These are phyloP conservation scores for Orthosia gothica DNA, from an alignment of 2,888 invertebrate genomes.

Conservation along the genomic window DNA sequence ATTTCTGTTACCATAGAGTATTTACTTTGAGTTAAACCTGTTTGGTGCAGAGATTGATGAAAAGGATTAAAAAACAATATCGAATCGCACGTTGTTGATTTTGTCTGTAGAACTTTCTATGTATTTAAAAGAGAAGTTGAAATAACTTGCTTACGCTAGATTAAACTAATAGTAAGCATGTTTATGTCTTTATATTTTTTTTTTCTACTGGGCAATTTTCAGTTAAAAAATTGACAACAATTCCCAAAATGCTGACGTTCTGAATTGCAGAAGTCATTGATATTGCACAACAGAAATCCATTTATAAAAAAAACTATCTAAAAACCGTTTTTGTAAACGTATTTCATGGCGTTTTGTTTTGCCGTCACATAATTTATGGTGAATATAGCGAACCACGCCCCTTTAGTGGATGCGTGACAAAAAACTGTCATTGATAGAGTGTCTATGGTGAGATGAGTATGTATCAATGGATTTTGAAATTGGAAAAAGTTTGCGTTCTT, in stretches of 20 bases:
- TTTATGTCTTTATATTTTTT: no score
- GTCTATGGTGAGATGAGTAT: conserved; percentile 27
- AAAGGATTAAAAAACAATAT: conserved; percentile 38
- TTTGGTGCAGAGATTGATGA: conserved; percentile 41
- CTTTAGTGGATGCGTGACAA: conserved; percentile 69
- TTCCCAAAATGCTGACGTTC: background rate
- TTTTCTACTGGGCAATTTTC: no score
- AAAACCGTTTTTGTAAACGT: conserved; percentile 17
- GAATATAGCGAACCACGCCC: conserved; percentile 81
- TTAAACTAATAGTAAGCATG: background rate
- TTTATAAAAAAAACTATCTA: background rate
- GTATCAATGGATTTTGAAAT: background rate
- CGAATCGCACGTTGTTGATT: background rate
- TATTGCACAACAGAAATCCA: background rate
- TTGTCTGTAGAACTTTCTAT: conserved; percentile 5
- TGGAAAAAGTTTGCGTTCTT: background rate
- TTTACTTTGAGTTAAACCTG: conserved; percentile 62
- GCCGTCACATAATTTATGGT: conserved; percentile 83
- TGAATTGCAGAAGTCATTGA: conserved; percentile 3
- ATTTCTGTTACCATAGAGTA: conserved; percentile 60
- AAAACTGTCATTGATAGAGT: conserved; percentile 61
- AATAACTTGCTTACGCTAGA: background rate
- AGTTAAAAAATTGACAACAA: no score
- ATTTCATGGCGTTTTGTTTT: conserved; percentile 73
- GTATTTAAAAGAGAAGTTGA: background rate